Conservation (phyloP, 2,888 invertebrate genomes). For the Craniophora ligustri region DNA sequence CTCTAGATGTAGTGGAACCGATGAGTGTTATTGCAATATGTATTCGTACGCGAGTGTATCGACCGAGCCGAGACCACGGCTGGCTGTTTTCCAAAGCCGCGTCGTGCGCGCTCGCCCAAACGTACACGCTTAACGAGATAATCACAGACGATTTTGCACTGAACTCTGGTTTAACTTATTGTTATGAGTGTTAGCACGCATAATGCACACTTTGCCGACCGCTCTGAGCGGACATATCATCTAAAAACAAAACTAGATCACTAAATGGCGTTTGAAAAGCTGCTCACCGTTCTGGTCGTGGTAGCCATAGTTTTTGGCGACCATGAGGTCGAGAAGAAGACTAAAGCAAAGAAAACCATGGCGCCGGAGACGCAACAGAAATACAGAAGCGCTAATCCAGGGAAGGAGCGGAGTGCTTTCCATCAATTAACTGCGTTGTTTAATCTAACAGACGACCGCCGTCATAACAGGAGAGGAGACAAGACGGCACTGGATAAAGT, state of each 20-base stretch:
- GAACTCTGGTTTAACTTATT: constrained; percentile 60
- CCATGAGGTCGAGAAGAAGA: constrained; percentile 78
- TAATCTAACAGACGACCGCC: constrained; percentile 71
- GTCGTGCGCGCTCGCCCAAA: constrained; percentile 51
- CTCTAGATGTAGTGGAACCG: constrained; percentile 32
- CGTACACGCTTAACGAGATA: constrained; percentile 65
- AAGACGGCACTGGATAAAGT: constrained; percentile 71
- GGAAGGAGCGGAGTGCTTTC: constrained; percentile 71
- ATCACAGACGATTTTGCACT: constrained; percentile 58
- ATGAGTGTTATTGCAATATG: constrained; percentile 50
- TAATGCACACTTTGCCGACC: constrained; percentile 64
- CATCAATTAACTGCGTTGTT: constrained; percentile 71
- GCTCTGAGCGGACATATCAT: constrained; percentile 61
- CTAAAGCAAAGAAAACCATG: constrained; percentile 80
- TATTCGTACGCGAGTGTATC: constrained; percentile 61
- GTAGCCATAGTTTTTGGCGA: constrained; percentile 70
- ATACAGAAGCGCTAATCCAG: constrained; percentile 72
- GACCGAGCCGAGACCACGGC: constrained; percentile 64
- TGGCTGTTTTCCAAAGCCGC: constrained; percentile 69
- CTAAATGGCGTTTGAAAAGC: constrained; percentile 81
- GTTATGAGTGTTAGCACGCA: constrained; percentile 75
- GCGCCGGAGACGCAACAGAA: constrained; percentile 81
- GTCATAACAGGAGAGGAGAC: constrained; percentile 58
- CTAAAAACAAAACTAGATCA: constrained; percentile 64
- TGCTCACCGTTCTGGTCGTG: constrained; percentile 70